These are phyloP conservation scores for Procavia capensis DNA, from an alignment of 2,113 vertebrate genomes.

Conservation along the genomic window DNA sequence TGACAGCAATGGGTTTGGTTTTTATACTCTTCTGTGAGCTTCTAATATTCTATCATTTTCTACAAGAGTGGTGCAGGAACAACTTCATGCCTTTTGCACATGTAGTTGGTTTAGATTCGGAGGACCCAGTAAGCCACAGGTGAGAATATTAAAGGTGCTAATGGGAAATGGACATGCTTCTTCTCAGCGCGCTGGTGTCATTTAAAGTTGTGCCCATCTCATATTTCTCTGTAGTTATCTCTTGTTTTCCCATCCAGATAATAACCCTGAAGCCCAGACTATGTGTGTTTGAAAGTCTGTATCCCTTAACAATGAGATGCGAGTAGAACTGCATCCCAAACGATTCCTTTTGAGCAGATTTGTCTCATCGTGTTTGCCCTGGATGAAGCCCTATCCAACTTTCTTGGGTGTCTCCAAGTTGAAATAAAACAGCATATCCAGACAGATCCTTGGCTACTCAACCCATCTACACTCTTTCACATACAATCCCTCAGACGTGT, in stretches of 20 bases:
- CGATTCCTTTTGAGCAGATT: not conserved
- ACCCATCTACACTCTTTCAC: not conserved
- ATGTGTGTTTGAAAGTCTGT: not conserved
- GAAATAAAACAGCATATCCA: not conserved
- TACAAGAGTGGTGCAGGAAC: not conserved
- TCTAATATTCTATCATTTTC: not conserved
- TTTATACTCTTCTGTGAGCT: not conserved
- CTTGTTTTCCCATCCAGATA: not conserved
- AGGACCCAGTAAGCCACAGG: not conserved
- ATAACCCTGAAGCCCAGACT: not conserved
- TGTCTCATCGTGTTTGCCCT: not conserved
- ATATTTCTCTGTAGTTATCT: not conserved
- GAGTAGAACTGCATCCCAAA: not conserved
- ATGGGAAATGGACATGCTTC: not conserved
- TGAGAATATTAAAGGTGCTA: not conserved
- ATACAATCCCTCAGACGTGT: not conserved
- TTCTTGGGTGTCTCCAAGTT: not conserved
- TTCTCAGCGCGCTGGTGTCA: not conserved
- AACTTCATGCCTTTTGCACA: not conserved
- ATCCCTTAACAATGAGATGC: not conserved
- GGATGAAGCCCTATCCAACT: not conserved
- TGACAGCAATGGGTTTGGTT: too few species aligned
- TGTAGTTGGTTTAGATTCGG: not conserved
- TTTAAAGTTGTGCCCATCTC: not conserved
- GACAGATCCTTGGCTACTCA: fast-evolving